Evolutionary conservation across 2,888 invertebrate genomes (phyloP).

Genomic region (Rhingia rostrata): DNA sequence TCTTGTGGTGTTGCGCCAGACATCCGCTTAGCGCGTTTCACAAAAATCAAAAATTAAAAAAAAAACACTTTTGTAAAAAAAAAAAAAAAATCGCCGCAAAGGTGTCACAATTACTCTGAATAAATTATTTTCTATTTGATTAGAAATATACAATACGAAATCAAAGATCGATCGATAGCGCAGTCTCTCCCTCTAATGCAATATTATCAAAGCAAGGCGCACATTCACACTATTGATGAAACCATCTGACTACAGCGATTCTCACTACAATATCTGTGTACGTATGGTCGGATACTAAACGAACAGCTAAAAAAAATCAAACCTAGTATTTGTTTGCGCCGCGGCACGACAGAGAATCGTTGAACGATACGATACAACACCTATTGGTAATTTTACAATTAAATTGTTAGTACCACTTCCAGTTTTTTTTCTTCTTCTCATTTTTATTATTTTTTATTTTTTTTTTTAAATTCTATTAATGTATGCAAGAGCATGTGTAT

Average conservation of each 20-base stretch:
- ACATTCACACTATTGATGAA: constrained; percentile 45
- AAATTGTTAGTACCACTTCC: constrained; percentile 63
- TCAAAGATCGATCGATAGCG: constrained; percentile 5
- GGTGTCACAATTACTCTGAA: constrained; percentile 11
- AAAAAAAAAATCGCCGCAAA: neutral
- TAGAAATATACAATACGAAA: constrained; percentile 5
- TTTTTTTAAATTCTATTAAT: constrained; percentile 58
- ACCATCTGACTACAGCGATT: constrained; percentile 22
- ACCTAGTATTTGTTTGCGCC: constrained; percentile 47
- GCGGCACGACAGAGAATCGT: constrained; percentile 41
- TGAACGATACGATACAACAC: constrained; percentile 48
- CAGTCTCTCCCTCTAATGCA: constrained; percentile 38
- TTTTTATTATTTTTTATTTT: too few relatives aligned
- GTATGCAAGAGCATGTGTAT: constrained; percentile 24
- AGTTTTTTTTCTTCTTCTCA: constrained; percentile 57
- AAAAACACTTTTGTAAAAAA: too few relatives aligned
- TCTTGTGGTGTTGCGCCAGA: neutral
- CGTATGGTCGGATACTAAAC: constrained; percentile 54
- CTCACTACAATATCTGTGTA: constrained; percentile 55
- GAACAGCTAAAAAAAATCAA: constrained; percentile 28
- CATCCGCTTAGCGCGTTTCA: neutral
- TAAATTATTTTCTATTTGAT: neutral
- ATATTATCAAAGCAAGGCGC: constrained; percentile 20
- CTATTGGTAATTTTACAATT: constrained; percentile 65
- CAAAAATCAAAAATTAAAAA: neutral